Evolutionary conservation across 2,888 invertebrate species (phyloP).

Genomic region (Papilio protenor): DNA sequence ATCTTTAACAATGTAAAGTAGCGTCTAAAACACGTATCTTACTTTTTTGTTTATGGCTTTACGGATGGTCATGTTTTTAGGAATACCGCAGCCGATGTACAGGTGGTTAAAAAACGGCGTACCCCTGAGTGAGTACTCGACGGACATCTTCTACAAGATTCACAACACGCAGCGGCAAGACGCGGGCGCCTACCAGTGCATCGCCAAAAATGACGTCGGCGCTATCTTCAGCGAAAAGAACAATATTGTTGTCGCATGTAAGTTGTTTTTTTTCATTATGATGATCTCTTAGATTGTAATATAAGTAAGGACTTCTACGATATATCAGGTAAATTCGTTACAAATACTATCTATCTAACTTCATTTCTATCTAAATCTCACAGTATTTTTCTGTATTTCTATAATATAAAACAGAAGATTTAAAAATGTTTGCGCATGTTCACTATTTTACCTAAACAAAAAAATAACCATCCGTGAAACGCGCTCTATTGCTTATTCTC

Average conservation of each 20-base stretch:
- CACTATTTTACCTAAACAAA: conserved; percentile 12
- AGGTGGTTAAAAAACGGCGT: conserved; percentile 95
- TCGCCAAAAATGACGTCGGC: conserved; percentile 95
- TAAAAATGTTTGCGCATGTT: conserved; percentile 6
- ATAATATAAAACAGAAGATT: neutral
- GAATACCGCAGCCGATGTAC: conserved; percentile 96
- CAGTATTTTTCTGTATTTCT: neutral
- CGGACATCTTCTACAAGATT: conserved; percentile 93
- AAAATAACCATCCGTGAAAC: conserved; percentile 16
- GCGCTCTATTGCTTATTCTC: conserved; percentile 24
- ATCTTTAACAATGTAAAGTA: neutral
- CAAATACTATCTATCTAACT: neutral
- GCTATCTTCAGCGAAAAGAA: conserved; percentile 96
- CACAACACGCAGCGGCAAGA: conserved; percentile 91
- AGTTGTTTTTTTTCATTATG: conserved; percentile 77
- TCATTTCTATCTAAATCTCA: neutral
- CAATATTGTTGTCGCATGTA: conserved; percentile 95
- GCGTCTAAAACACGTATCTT: neutral
- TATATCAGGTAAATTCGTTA: neutral
- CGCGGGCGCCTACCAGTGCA: conserved; percentile 96
- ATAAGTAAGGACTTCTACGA: neutral
- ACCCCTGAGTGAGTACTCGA: conserved; percentile 91
- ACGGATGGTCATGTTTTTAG: conserved; percentile 78
- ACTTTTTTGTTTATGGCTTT: neutral
- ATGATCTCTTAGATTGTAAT: conserved; percentile 5